Evolutionary conservation across 2,797 vertebrate species (phyloP).

Genomic region (Bucorvus abyssinicus): DNA sequence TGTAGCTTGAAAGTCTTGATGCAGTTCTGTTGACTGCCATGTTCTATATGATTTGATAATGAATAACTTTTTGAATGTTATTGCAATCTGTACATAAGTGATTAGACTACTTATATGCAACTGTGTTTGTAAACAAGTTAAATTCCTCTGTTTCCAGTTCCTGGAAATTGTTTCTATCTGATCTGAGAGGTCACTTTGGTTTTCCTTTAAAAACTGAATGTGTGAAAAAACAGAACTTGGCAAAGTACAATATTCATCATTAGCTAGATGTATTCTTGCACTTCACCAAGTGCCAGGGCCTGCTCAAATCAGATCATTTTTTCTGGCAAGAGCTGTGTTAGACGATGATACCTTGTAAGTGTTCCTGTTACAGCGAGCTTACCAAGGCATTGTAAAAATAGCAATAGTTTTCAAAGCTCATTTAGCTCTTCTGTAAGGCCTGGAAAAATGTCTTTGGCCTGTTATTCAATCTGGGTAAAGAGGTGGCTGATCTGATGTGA

Average conservation of each 20-base stretch:
- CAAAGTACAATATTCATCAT: neutral
- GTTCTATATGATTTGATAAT: neutral
- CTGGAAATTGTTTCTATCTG: neutral
- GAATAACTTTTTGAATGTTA: neutral
- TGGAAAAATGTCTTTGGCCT: constrained; percentile 17
- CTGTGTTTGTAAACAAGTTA: neutral
- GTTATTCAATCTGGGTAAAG: neutral
- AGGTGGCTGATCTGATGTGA: constrained; percentile 10
- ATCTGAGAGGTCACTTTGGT: neutral
- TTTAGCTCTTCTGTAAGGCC: neutral
- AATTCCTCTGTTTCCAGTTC: neutral
- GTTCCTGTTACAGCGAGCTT: neutral
- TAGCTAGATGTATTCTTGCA: neutral
- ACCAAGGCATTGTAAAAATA: neutral
- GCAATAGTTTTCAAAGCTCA: constrained; percentile 30
- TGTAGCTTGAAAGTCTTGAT: neutral
- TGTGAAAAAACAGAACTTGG: neutral
- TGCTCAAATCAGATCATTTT: neutral
- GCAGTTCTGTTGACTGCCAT: neutral
- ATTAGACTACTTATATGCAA: neutral
- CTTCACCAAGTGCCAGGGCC: neutral
- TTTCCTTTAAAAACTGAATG: neutral
- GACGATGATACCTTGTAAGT: neutral
- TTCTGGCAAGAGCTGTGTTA: neutral
- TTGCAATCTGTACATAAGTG: neutral